Base-by-base conservation (phyloP, 2,888 invertebrate species). In the Heliconius sara region DNA sequence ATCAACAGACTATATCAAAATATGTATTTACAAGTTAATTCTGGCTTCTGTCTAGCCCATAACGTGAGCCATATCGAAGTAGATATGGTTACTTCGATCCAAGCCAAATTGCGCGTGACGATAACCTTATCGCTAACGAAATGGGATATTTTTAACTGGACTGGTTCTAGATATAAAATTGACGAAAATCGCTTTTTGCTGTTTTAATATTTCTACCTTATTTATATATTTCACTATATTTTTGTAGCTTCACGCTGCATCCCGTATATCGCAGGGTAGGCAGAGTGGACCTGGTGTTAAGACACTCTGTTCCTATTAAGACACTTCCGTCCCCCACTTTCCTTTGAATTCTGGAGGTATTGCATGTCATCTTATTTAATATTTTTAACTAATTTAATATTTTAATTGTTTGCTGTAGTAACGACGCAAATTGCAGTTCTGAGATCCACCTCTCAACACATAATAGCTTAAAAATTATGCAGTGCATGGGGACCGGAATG, bases 41-140 rank as follows among this genome's bases (percentile, higher is more conserved):
- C 30, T 30, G 52, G 16, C n/a, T 25, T 72, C 12, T 25, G 34
- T 39, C 57, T 73, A 73, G 34, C 34, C 60, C 60, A 73, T 12
- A 73, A 19, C 39, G 65, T 25, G 10, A 5, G 43, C 65, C 27
- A 10, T 66, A 43, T 47, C 43, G 25, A 43, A 16, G 43, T 75
- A 75, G 74, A 75, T 65, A 63, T 75, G 16, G 74, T 78, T 71
- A 78, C 70, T 76, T 77, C 79, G 78, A 79, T 63, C 68, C 79
- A 67, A 72, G 75, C 87, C 89, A 89, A 91, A 91, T 91, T 90
- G 91, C 86, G 88, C 88, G 91, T 90, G 86, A 89, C 83, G 88
- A 88, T 88, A 87, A 84, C 74, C 76, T 85, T 84, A 88, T 87
- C 82, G 73, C 34, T 27, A 27, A 43, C 75, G 27, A 39, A 65